These are phyloP conservation scores for Drosophila malerkotliana DNA, from an alignment of 1,140 invertebrate genomes.

Conservation along the genomic window DNA sequence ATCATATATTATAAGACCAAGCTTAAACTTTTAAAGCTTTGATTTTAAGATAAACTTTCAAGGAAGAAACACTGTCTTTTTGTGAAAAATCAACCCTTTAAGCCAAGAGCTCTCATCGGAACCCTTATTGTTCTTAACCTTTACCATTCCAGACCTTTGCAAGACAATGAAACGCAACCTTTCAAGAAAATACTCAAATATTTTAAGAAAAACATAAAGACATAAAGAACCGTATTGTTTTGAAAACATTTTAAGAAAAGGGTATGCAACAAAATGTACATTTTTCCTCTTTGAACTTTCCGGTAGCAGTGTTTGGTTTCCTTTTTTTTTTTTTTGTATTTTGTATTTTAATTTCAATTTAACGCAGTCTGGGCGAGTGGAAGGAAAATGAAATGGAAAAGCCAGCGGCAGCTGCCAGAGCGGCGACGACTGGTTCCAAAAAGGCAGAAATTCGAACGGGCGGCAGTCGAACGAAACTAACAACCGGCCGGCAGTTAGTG, in stretches of 20 bases:
- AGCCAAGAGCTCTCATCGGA: too few species aligned
- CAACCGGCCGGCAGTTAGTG: constrained; percentile 24
- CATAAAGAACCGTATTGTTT: background rate
- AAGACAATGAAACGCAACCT: too few species aligned
- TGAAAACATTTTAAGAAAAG: background rate
- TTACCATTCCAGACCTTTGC: too few species aligned
- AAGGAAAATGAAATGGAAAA: constrained; percentile 3
- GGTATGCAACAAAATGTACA: background rate
- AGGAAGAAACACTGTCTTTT: too few species aligned
- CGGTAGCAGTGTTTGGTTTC: background rate
- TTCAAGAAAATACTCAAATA: too few species aligned
- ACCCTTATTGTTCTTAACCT: too few species aligned
- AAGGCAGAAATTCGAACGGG: background rate
- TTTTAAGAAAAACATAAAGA: too few species aligned
- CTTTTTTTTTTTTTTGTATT: background rate
- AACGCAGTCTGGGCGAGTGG: background rate
- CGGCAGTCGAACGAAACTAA: background rate
- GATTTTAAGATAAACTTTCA: too few species aligned
- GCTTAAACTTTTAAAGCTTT: too few species aligned
- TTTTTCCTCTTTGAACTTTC: background rate
- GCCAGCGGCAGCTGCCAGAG: background rate
- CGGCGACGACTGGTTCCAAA: background rate
- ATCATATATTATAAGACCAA: too few species aligned
- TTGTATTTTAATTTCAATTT: background rate
- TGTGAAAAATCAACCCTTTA: too few species aligned